Evolutionary conservation across 2,113 vertebrate species (phyloP).

Genomic region (Opisthocomus hoazin): DNA sequence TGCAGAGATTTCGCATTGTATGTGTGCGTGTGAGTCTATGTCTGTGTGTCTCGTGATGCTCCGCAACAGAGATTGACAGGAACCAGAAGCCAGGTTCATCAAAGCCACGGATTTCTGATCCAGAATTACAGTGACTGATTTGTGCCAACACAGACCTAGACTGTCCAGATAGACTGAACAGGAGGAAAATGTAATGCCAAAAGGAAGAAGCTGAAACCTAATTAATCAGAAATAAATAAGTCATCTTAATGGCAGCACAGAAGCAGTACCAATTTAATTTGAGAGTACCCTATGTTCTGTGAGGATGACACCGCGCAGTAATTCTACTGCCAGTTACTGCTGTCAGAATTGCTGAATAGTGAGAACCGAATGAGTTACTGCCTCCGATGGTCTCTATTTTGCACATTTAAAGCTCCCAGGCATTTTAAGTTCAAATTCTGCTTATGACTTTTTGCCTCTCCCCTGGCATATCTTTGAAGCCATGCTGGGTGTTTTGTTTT

Average conservation of each 20-base stretch:
- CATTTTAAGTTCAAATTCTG: not conserved
- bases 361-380: conserved; percentile 41
- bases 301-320: conserved; percentile 52
- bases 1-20: conserved; percentile 5
- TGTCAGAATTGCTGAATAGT: conserved; percentile 1
- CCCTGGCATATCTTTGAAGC: not conserved
- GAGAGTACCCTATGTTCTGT: conserved; percentile 57
- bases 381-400: conserved; percentile 3
- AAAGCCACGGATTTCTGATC: conserved; percentile 67
- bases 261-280: conserved; percentile 58
- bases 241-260: conserved; percentile 55
- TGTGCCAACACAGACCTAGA: conserved; percentile 62
- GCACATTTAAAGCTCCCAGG: not conserved
- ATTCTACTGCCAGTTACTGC: conserved; percentile 47
- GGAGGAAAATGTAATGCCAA: conserved; percentile 70
- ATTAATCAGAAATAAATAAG: conserved; percentile 71
- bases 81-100: conserved; percentile 72
- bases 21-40: not conserved
- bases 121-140: conserved; percentile 65
- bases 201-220: conserved; percentile 61
- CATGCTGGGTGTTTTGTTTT: too few species aligned
- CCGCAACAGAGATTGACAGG: conserved; percentile 58
- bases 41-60: conserved; percentile 27
- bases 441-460: not conserved
- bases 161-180: conserved; percentile 72